These are phyloP conservation scores for Aleiodes alternator DNA, from an alignment of 2,888 invertebrate species.

Conservation along the genomic window DNA sequence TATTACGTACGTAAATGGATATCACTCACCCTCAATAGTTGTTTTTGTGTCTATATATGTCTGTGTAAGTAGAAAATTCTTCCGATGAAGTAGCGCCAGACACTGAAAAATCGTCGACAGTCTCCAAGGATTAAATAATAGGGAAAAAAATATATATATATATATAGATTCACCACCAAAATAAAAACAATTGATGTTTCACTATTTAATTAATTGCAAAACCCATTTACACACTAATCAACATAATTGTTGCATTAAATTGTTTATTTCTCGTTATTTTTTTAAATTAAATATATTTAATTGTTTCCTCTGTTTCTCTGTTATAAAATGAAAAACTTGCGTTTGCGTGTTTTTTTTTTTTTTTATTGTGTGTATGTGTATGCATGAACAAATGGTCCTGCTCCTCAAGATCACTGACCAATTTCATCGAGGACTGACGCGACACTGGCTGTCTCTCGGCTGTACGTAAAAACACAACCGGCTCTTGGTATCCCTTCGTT, in stretches of 20 bases:
- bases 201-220: slow-evolving; percentile 30
- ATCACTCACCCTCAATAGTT: slow-evolving; percentile 7
- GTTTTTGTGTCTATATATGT: too few species aligned
- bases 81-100: too few species aligned
- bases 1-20: too few species aligned
- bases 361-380: too few species aligned
- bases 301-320: too few species aligned
- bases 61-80: too few species aligned
- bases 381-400: slow-evolving; percentile 58
- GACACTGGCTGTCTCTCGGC: slow-evolving; percentile 66
- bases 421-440: slow-evolving; percentile 69
- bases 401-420: slow-evolving; percentile 70
- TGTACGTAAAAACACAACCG: slow-evolving; percentile 63
- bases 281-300: background rate
- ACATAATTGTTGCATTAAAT: background rate
- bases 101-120: background rate
- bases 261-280: background rate
- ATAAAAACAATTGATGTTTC: slow-evolving; percentile 42
- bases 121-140: background rate
- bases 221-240: slow-evolving; percentile 15
- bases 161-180: slow-evolving; percentile 47
- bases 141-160: too few species aligned
- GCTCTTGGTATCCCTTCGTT: slow-evolving; percentile 45
- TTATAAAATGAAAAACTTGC: too few species aligned
- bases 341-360: too few species aligned